Percentiles rank a stretch among this genome's conserved stretches.
Conservation (phyloP, 1,140 invertebrate genomes). For the Apis dorsata region DNA sequence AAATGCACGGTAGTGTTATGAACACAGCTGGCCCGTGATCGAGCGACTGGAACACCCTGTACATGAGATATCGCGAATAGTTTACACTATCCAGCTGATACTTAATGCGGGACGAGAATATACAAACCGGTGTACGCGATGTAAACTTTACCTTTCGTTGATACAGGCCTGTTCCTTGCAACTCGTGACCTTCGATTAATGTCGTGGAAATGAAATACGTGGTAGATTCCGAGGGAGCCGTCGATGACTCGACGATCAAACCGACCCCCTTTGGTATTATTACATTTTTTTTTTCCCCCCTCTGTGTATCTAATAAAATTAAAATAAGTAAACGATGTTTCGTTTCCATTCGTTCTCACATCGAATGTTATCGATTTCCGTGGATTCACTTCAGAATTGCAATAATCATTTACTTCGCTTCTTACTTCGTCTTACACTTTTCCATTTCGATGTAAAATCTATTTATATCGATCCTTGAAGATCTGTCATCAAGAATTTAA, state of each 20-base stretch:
- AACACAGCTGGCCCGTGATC: slow-evolving; percentile 18
- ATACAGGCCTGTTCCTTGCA: slow-evolving; percentile 30
- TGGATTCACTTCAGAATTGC: background rate
- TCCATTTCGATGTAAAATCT: background rate
- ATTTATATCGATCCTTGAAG: slow-evolving; percentile 19
- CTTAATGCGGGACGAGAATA: slow-evolving; percentile 36
- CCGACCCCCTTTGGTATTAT: background rate
- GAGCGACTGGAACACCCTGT: slow-evolving; percentile 12
- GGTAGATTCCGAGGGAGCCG: background rate
- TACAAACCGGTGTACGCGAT: slow-evolving; percentile 19
- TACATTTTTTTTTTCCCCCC: background rate
- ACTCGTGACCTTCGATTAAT: slow-evolving; percentile 30
- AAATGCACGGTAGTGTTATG: background rate
- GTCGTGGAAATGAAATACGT: slow-evolving; percentile 27
- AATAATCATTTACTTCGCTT: background rate
- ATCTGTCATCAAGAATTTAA: slow-evolving; percentile 22
- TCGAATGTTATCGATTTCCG: background rate
- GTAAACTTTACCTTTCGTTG: slow-evolving; percentile 52
- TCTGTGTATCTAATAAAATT: background rate
- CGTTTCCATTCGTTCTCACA: background rate
- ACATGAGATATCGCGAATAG: slow-evolving; percentile 4
- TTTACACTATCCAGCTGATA: slow-evolving; percentile 45
- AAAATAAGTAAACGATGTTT: background rate
- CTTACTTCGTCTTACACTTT: background rate
- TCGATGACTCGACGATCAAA: background rate